These are phyloP conservation scores for Ceriagrion tenellum DNA, from an alignment of 2,888 invertebrate genomes.

Conservation along the genomic window DNA sequence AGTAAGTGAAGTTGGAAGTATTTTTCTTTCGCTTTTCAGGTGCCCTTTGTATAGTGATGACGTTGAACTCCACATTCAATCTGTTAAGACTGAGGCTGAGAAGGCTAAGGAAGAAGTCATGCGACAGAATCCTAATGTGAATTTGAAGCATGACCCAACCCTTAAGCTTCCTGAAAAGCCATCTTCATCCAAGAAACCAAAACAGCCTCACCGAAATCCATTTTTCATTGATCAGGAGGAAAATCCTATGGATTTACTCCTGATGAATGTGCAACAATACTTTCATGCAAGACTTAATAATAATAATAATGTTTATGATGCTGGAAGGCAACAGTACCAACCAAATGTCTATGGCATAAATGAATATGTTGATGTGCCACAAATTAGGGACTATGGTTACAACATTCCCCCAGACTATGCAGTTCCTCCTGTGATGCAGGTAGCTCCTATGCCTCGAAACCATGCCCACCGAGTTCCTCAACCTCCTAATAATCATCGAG, in stretches of 20 bases:
- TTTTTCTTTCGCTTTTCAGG: slow-evolving; percentile 40
- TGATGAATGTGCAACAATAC: background rate
- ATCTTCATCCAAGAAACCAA: background rate
- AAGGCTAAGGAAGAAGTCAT: slow-evolving; percentile 72
- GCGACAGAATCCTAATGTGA: slow-evolving; percentile 71
- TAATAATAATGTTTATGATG: background rate
- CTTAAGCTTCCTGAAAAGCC: slow-evolving; percentile 68
- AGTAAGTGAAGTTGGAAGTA: no score
- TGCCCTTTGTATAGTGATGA: slow-evolving; percentile 72
- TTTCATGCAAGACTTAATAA: background rate
- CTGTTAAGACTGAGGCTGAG: slow-evolving; percentile 71
- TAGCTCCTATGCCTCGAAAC: background rate
- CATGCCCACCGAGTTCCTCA: background rate
- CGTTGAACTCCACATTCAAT: slow-evolving; percentile 72
- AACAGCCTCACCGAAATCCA: background rate
- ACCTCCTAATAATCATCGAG: background rate
- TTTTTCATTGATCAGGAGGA: background rate
- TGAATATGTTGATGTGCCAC: background rate
- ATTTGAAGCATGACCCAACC: slow-evolving; percentile 73
- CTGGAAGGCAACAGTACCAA: background rate
- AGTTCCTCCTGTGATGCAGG: background rate
- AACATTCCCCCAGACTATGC: background rate
- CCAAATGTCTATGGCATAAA: background rate
- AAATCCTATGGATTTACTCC: background rate
- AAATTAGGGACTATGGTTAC: background rate